Evolutionary conservation across 2,113 vertebrate genomes (phyloP).

Genomic region (Nymphicus hollandicus): DNA sequence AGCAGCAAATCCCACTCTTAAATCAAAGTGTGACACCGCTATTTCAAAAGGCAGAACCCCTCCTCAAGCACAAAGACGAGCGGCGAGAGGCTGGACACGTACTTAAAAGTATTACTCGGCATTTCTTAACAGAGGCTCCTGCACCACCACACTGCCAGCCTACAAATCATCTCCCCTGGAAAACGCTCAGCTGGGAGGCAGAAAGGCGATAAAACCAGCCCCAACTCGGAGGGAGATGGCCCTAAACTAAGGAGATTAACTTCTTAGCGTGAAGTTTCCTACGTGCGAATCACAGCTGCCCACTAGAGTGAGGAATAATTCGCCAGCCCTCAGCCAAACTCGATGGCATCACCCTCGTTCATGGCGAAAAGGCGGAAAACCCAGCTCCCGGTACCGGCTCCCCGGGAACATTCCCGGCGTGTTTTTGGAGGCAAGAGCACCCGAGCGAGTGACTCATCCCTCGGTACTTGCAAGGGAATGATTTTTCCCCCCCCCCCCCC

Average conservation of each 20-base stretch:
- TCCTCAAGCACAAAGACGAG: background rate
- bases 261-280: slow-evolving; percentile 70
- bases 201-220: background rate
- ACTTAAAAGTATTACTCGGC: background rate
- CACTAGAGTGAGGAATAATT: slow-evolving; percentile 59
- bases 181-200: slow-evolving; percentile 1
- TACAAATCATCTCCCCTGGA: background rate
- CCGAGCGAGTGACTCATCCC: slow-evolving; percentile 73
- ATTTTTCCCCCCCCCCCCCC: slow-evolving; percentile 20
- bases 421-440: slow-evolving; percentile 48
- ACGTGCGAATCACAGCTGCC: slow-evolving; percentile 64
- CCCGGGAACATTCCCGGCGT: slow-evolving; percentile 32
- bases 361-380: background rate
- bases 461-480: slow-evolving; percentile 56
- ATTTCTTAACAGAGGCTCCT: background rate
- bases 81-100: background rate
- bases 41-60: background rate
- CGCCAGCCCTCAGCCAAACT: background rate
- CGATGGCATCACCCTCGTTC: background rate
- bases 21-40: slow-evolving; percentile 8
- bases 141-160: background rate
- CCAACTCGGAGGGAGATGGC: slow-evolving; percentile 21
- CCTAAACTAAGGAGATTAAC: slow-evolving; percentile 61
- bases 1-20: slow-evolving; percentile 33
- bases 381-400: slow-evolving; percentile 4